phyloP scores from a whole-genome alignment of 2,113 vertebrate species.

The Phoxinus phoxinus region DNA sequence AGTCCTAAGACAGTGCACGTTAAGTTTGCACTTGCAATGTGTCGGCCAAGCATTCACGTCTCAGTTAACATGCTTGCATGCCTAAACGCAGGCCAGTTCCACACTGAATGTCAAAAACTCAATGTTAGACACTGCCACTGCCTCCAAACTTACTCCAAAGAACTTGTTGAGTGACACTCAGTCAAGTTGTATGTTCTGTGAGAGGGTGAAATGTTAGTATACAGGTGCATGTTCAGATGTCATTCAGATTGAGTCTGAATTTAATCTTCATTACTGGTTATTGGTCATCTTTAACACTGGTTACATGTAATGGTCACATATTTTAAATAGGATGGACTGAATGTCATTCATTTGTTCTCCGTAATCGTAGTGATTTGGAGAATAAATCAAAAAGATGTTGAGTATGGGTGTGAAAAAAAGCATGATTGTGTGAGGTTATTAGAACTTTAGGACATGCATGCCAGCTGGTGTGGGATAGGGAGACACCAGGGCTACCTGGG shows the following conservation, averaged over 20 bases:
- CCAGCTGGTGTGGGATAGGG: not conserved
- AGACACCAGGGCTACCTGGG: slow-evolving; percentile 67
- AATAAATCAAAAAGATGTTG: slow-evolving; percentile 28
- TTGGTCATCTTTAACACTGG: not conserved
- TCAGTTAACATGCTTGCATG: not conserved
- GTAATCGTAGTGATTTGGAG: slow-evolving; percentile 15
- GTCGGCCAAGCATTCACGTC: not conserved
- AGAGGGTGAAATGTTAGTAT: slow-evolving; percentile 11
- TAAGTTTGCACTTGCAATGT: not conserved
- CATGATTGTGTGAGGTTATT: not conserved
- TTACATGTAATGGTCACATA: not conserved
- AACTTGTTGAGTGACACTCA: not conserved
- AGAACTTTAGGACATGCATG: not conserved
- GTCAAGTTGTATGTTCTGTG: not conserved
- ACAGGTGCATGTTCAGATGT: not conserved
- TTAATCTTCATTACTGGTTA: not conserved
- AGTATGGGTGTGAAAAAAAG: slow-evolving; percentile 20
- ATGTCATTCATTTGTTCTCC: not conserved
- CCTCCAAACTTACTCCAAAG: not conserved
- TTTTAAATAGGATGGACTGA: too few species aligned
- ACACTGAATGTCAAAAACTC: not conserved
- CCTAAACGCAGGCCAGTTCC: too few species aligned
- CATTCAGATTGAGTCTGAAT: slow-evolving; percentile 15
- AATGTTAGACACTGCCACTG: not conserved
- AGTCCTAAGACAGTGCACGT: not conserved